A percentile compares a stretch with the other conserved stretches of the same genome.
phyloP scores from a whole-genome alignment of 2,113 vertebrate genomes.

The Patagioenas fasciata region DNA sequence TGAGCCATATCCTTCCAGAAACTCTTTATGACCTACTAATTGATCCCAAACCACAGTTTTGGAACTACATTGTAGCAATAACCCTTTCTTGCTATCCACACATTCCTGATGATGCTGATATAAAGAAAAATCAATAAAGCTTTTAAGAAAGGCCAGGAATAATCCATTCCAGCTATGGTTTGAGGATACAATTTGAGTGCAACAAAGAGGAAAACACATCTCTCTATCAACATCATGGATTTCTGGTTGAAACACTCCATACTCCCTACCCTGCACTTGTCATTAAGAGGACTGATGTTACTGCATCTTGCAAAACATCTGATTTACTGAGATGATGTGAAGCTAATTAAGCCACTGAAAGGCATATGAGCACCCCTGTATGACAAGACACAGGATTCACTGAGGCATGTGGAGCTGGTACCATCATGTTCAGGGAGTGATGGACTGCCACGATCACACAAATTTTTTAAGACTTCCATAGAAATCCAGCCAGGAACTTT shows the following conservation, averaged over 20 bases:
- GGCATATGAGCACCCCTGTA: neutral
- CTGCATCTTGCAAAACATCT: neutral
- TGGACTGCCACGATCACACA: neutral
- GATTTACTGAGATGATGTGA: neutral
- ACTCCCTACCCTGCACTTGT: neutral
- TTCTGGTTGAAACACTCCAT: neutral
- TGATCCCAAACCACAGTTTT: constrained; percentile 37
- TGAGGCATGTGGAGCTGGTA: neutral
- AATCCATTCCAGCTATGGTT: constrained; percentile 46
- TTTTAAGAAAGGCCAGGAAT: constrained; percentile 63
- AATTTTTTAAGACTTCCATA: neutral
- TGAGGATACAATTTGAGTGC: constrained; percentile 5
- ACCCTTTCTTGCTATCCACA: neutral
- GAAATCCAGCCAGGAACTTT: neutral
- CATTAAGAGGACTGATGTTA: neutral
- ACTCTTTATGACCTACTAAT: constrained; percentile 20
- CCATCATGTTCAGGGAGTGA: neutral
- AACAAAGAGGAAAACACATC: constrained; percentile 2
- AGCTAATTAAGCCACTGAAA: neutral
- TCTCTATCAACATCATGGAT: neutral
- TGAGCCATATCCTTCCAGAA: constrained; percentile 29
- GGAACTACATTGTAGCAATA: constrained; percentile 26
- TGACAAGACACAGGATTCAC: neutral
- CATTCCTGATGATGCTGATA: constrained; percentile 20
- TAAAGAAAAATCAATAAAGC: constrained; percentile 53